A percentile compares a stretch with the other conserved stretches of the same genome.
Evolutionary conservation across 2,797 vertebrate species (phyloP).

Genomic region (Threskiornis aethiopicus): DNA sequence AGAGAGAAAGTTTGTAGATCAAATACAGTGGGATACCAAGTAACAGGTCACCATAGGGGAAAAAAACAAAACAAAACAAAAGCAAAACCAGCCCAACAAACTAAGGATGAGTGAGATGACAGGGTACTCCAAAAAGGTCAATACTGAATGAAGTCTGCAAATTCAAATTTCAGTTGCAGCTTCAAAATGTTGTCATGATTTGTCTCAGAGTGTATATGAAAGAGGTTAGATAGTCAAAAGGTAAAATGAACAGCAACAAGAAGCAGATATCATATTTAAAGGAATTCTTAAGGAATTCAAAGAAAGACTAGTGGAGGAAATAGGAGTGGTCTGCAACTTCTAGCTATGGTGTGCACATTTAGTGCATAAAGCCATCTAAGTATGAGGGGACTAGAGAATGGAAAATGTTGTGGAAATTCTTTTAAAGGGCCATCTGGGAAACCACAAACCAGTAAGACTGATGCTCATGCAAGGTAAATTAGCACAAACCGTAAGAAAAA

Average conservation of each 20-base stretch:
- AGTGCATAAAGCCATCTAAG: background rate
- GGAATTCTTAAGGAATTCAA: background rate
- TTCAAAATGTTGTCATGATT: background rate
- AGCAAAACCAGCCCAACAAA: background rate
- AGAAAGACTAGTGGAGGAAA: background rate
- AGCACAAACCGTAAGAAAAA: background rate
- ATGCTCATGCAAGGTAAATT: background rate
- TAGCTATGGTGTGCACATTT: background rate
- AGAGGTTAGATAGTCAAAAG: background rate
- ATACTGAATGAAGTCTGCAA: background rate
- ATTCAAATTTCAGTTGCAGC: background rate
- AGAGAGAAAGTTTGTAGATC: background rate
- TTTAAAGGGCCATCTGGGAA: background rate
- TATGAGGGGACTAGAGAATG: background rate
- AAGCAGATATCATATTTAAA: background rate
- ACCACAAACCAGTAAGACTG: background rate
- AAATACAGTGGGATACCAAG: background rate
- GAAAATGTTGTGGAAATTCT: background rate
- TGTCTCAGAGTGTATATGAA: background rate
- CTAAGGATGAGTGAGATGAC: background rate
- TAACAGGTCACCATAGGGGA: fast-evolving
- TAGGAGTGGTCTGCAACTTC: background rate
- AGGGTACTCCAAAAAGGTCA: background rate
- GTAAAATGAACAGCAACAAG: background rate
- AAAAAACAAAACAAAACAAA: too few species aligned